Conservation (phyloP, 37 sponge, comb jelly and placozoan species). For the Aphrocallistes beatrix region DNA sequence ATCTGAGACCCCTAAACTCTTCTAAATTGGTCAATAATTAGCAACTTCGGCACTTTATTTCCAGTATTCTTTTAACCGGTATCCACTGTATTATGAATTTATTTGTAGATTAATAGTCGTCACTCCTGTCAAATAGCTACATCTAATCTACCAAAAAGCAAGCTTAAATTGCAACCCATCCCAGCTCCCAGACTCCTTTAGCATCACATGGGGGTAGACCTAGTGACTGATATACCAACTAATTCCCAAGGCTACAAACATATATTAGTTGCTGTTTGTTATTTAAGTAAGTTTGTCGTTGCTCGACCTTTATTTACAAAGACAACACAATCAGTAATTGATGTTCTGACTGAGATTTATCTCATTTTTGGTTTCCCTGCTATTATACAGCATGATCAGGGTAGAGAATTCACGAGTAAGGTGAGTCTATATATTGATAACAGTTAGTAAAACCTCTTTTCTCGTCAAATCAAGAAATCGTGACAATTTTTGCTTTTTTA, state of each 20-base stretch:
- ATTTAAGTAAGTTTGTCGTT: conserved; percentile 10
- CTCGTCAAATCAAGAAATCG: background rate
- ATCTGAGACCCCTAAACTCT: no score
- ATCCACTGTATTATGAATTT: no score
- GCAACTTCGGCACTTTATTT: no score
- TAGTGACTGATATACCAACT: no score
- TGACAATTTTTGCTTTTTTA: background rate
- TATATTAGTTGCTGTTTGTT: conserved; percentile 6
- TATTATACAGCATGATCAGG: conserved; percentile 8
- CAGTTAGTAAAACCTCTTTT: background rate
- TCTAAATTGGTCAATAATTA: no score
- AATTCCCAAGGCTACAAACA: background rate
- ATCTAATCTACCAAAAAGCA: background rate
- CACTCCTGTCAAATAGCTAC: background rate
- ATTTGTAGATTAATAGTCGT: background rate
- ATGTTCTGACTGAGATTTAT: background rate
- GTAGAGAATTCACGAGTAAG: conserved; percentile 14
- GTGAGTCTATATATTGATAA: background rate
- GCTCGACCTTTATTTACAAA: conserved; percentile 10
- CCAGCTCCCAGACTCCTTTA: background rate
- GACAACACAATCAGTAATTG: background rate
- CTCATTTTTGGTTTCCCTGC: conserved; percentile 15
- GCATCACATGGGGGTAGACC: background rate
- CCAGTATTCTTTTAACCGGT: no score
- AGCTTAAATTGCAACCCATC: background rate